These are phyloP conservation scores for Thalpophila matura DNA, from an alignment of 2,888 invertebrate species.

Conservation along the genomic window DNA sequence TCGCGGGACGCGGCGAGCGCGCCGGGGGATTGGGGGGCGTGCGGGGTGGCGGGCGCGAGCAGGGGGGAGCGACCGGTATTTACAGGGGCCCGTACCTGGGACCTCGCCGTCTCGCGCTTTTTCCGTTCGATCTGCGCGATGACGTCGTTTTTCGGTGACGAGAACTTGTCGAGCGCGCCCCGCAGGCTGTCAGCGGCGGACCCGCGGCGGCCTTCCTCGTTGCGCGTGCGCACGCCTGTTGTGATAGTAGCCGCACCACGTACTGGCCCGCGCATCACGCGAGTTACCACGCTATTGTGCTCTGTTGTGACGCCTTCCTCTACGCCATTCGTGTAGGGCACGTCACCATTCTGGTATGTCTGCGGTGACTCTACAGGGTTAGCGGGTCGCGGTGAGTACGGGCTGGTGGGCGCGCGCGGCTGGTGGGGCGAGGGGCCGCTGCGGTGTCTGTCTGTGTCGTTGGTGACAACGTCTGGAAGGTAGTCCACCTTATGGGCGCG, in stretches of 20 bases:
- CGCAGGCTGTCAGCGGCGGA: conserved; percentile 81
- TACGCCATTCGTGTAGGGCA: conserved; percentile 60
- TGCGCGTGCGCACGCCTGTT: conserved; percentile 90
- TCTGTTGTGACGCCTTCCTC: conserved; percentile 88
- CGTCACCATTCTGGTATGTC: conserved; percentile 70
- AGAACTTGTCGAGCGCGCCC: conserved; percentile 90
- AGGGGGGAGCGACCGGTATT: conserved; percentile 74
- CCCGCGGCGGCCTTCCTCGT: conserved; percentile 75
- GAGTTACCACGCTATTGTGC: conserved; percentile 92
- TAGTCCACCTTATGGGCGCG: conserved; percentile 86
- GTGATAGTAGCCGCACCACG: conserved; percentile 93
- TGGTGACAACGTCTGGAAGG: conserved; percentile 87
- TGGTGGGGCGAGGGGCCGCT: conserved; percentile 58
- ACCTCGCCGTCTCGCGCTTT: conserved; percentile 71
- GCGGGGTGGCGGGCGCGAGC: conserved; percentile 76
- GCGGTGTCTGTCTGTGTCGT: conserved; percentile 75
- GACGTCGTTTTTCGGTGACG: conserved; percentile 77
- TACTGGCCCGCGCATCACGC: conserved; percentile 94
- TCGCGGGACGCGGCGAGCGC: conserved; percentile 80
- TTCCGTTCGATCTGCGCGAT: conserved; percentile 74
- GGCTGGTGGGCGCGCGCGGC: conserved; percentile 62
- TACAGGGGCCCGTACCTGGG: conserved; percentile 80
- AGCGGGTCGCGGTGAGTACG: conserved; percentile 62
- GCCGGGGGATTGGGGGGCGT: conserved; percentile 68
- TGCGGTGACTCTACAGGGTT: conserved; percentile 59